A percentile compares a stretch with the other conserved stretches of the same genome.
Evolutionary conservation across 2,888 invertebrate genomes (phyloP).

Genomic region (Orchestes rusci): DNA sequence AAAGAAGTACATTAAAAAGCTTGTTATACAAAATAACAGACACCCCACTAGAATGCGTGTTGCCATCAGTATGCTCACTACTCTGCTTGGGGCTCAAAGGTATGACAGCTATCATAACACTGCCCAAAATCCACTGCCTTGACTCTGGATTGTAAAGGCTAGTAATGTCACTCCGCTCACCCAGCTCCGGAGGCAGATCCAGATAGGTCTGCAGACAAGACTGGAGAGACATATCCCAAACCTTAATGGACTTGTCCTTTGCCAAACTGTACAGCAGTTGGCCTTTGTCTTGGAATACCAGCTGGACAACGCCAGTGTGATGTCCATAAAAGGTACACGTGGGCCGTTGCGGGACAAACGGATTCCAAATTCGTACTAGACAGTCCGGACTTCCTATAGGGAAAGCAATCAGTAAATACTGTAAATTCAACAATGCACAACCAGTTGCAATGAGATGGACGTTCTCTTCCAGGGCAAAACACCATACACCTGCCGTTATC

Average conservation of each 20-base stretch:
- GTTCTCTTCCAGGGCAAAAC: slow-evolving; percentile 55
- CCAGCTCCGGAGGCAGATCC: slow-evolving; percentile 55
- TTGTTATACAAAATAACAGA: slow-evolving; percentile 70
- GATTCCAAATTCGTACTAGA: slow-evolving; percentile 66
- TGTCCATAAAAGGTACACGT: slow-evolving; percentile 61
- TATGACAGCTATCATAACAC: slow-evolving; percentile 56
- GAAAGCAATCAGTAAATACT: no score
- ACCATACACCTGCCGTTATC: slow-evolving; percentile 53
- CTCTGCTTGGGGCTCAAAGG: slow-evolving; percentile 60
- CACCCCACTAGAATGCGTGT: slow-evolving; percentile 52
- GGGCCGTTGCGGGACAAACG: slow-evolving; percentile 64
- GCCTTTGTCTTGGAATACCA: slow-evolving; percentile 60
- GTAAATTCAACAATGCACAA: no score
- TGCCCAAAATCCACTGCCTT: slow-evolving; percentile 60
- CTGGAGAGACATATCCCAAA: slow-evolving; percentile 64
- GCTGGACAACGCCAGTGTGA: slow-evolving; percentile 57
- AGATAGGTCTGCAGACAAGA: slow-evolving; percentile 64
- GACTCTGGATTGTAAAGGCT: slow-evolving; percentile 56
- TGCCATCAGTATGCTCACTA: slow-evolving; percentile 63
- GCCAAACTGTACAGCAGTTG: slow-evolving; percentile 65
- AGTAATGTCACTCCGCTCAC: slow-evolving; percentile 49
- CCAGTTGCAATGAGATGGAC: slow-evolving; percentile 53
- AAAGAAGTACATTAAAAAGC: slow-evolving; percentile 50
- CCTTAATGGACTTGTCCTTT: slow-evolving; percentile 62
- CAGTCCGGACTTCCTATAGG: slow-evolving; percentile 68